phyloP scores from a whole-genome alignment of 2,113 vertebrate species.

The sheep (Ovis aries) region DNA sequence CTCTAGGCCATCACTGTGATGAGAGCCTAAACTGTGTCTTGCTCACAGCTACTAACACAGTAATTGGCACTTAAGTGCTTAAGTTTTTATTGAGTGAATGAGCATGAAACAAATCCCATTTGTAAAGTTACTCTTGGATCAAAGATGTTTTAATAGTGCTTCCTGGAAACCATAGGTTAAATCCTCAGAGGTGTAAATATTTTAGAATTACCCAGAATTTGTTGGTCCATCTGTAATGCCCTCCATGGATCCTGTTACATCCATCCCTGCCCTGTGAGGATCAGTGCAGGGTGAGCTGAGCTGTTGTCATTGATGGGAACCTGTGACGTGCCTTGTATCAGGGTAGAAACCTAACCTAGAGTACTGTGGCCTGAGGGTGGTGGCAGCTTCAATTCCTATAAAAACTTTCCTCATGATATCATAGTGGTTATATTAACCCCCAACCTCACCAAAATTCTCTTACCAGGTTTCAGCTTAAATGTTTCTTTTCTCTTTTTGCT shows the following conservation, averaged over 20 bases:
- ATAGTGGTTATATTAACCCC: background rate
- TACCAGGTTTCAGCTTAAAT: background rate
- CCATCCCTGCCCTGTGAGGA: background rate
- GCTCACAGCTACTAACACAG: background rate
- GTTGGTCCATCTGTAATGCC: background rate
- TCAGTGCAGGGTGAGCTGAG: background rate
- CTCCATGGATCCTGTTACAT: background rate
- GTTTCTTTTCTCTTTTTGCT: background rate
- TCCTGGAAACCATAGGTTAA: background rate
- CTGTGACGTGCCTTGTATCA: background rate
- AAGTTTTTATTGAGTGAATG: background rate
- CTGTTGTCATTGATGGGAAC: background rate
- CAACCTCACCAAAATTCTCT: background rate
- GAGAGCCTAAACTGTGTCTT: background rate
- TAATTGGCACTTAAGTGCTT: background rate
- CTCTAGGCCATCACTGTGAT: background rate
- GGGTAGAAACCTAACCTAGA: background rate
- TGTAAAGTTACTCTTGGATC: conserved; percentile 1
- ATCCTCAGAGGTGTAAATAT: background rate
- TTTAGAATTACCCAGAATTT: background rate
- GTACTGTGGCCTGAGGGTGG: background rate
- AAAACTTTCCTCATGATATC: background rate
- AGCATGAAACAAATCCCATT: conserved; percentile 11
- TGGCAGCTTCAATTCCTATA: background rate
- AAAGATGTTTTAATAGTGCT: background rate